A percentile compares a stretch with the other conserved stretches of the same genome.
These are phyloP conservation scores for Pelobates cultripes DNA, from an alignment of 2,797 vertebrate species.

Conservation along the genomic window DNA sequence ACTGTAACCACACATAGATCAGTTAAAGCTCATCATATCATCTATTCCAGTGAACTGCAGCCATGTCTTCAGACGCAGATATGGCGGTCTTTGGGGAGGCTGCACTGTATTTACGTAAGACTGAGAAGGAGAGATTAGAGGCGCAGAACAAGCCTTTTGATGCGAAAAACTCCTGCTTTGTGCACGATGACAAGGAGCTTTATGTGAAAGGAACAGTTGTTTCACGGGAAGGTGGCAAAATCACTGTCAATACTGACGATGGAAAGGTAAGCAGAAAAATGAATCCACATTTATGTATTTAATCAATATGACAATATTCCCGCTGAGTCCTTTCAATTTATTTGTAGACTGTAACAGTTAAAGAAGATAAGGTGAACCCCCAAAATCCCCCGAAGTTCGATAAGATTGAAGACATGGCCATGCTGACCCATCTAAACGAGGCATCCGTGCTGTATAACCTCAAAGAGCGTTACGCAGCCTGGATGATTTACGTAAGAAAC, in stretches of 20 bases:
- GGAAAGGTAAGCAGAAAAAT: slow-evolving; percentile 72
- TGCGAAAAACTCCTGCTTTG: slow-evolving; percentile 82
- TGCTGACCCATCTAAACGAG: slow-evolving; percentile 83
- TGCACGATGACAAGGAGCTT: slow-evolving; percentile 76
- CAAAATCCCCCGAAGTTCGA: slow-evolving; percentile 85
- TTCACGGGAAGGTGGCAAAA: slow-evolving; percentile 78
- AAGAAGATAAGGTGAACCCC: slow-evolving; percentile 72
- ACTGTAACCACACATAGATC: too few relatives aligned
- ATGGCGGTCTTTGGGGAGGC: too few relatives aligned
- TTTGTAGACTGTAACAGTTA: slow-evolving; percentile 78
- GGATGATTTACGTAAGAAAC: slow-evolving; percentile 83
- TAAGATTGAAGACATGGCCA: slow-evolving; percentile 83
- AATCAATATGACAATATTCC: too few relatives aligned
- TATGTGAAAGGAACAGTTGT: slow-evolving; percentile 79
- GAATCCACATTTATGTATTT: too few relatives aligned
- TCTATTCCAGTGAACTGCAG: too few relatives aligned
- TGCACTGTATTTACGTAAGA: too few relatives aligned
- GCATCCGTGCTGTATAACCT: slow-evolving; percentile 84
- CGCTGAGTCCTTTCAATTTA: slow-evolving; percentile 22
- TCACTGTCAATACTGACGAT: slow-evolving; percentile 75
- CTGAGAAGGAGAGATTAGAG: slow-evolving; percentile 84
- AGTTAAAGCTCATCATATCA: too few relatives aligned
- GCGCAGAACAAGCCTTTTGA: slow-evolving; percentile 88
- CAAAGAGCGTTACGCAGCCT: slow-evolving; percentile 83
- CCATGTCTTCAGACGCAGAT: too few relatives aligned